A percentile compares a stretch with the other conserved stretches of the same genome.
Conservation (phyloP, 2,797 vertebrate genomes). For the Rhinophrynus dorsalis region DNA sequence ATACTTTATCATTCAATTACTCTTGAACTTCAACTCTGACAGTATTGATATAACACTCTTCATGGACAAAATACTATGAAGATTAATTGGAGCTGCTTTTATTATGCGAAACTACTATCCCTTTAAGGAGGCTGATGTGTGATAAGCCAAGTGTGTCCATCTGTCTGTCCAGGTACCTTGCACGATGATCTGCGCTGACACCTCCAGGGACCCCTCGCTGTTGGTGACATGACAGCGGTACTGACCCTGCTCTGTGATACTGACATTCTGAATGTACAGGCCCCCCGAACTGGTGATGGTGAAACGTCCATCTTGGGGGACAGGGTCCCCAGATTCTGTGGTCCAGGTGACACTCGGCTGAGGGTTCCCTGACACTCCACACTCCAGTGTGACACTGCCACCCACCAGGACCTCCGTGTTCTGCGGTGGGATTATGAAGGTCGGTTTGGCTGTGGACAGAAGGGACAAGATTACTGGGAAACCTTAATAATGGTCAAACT, state of each 20-base stretch:
- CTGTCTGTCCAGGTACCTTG: slow-evolving; percentile 56
- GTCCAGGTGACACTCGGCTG: slow-evolving; percentile 62
- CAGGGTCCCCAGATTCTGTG: slow-evolving; percentile 56
- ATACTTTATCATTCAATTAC: too few relatives aligned
- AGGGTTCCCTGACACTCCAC: slow-evolving; percentile 67
- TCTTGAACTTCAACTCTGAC: too few relatives aligned
- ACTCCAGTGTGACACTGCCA: slow-evolving; percentile 68
- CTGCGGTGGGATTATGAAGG: slow-evolving; percentile 68
- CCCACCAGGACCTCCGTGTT: slow-evolving; percentile 69
- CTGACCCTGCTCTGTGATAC: slow-evolving; percentile 61
- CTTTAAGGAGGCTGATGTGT: too few relatives aligned
- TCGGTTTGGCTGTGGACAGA: slow-evolving; percentile 64
- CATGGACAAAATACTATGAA: too few relatives aligned
- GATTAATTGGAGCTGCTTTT: too few relatives aligned
- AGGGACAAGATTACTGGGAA: too few relatives aligned
- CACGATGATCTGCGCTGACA: slow-evolving; percentile 63
- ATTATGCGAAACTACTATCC: too few relatives aligned
- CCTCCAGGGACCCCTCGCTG: slow-evolving; percentile 60
- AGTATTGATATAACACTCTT: too few relatives aligned
- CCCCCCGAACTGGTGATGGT: slow-evolving; percentile 65
- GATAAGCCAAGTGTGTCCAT: too few relatives aligned
- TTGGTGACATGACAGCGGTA: slow-evolving; percentile 69
- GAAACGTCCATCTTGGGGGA: slow-evolving; percentile 58
- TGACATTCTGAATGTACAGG: slow-evolving; percentile 65
- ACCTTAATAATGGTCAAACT: too few relatives aligned